phyloP scores from a whole-genome alignment of 2,888 invertebrate species.

The Mimachlamys varia region DNA sequence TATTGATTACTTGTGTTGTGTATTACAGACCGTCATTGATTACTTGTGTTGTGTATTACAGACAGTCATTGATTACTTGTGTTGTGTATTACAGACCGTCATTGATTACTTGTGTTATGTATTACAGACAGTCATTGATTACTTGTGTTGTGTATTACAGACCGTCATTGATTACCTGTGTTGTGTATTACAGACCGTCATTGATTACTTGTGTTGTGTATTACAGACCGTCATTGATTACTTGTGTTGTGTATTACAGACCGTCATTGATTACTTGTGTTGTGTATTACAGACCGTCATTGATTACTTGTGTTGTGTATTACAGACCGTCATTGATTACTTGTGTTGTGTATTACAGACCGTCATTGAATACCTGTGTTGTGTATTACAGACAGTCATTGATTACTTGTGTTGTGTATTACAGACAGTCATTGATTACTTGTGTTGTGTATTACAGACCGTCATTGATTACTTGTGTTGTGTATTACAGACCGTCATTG shows the following conservation, averaged over 20 bases:
- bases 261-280: constrained; percentile 77
- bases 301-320: constrained; percentile 76
- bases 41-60: constrained; percentile 76
- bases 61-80: constrained; percentile 77
- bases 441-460: constrained; percentile 74
- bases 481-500: constrained; percentile 74
- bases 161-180: constrained; percentile 77
- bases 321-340: constrained; percentile 78
- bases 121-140: constrained; percentile 77
- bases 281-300: constrained; percentile 74
- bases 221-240: constrained; percentile 78
- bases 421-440: constrained; percentile 77
- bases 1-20: constrained; percentile 79
- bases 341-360: constrained; percentile 74
- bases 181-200: constrained; percentile 71
- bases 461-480: constrained; percentile 78
- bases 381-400: constrained; percentile 73
- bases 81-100: constrained; percentile 69
- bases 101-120: constrained; percentile 79
- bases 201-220: constrained; percentile 78
- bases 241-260: constrained; percentile 74
- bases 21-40: constrained; percentile 75
- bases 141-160: constrained; percentile 76
- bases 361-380: constrained; percentile 78
- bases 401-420: constrained; percentile 77